Evolutionary conservation across 2,797 vertebrate genomes (phyloP).

Genomic region (Erpetoichthys calabaricus): DNA sequence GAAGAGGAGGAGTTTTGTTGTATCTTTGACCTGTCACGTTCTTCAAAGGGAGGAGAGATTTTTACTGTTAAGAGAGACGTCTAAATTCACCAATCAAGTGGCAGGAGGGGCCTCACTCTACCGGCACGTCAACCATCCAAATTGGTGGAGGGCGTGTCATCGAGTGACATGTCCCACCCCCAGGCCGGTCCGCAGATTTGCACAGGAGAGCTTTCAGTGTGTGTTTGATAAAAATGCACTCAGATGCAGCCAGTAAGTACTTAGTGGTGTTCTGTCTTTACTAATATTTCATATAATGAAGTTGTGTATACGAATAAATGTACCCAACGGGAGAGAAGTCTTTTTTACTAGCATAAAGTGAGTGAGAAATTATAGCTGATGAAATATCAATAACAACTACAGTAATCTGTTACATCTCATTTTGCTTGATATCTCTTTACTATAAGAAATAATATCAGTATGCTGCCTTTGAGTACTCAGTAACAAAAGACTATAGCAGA

Average conservation of each 20-base stretch:
- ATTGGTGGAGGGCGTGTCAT: slow-evolving; percentile 29
- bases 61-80: slow-evolving; percentile 19
- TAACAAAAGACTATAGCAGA: too few species aligned
- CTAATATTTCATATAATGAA: neutral
- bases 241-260: slow-evolving; percentile 98
- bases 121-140: slow-evolving; percentile 21
- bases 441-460: too few species aligned
- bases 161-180: slow-evolving; percentile 43
- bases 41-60: slow-evolving; percentile 8
- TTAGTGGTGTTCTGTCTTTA: neutral
- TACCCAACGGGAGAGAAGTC: too few species aligned
- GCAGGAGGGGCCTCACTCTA: slow-evolving; percentile 13
- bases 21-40: slow-evolving; percentile 27
- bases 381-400: too few species aligned
- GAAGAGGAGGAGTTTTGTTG: slow-evolving; percentile 17
- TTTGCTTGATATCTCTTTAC: too few species aligned
- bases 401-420: too few species aligned
- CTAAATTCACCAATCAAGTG: slow-evolving; percentile 18
- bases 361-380: too few species aligned
- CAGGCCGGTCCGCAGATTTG: slow-evolving; percentile 66
- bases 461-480: too few species aligned
- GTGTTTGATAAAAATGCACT: slow-evolving; percentile 98
- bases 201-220: slow-evolving; percentile 50
- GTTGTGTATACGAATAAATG: too few species aligned
- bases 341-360: too few species aligned